These are phyloP conservation scores for Thunnus thynnus DNA, from an alignment of 2,113 vertebrate genomes.

Conservation along the genomic window DNA sequence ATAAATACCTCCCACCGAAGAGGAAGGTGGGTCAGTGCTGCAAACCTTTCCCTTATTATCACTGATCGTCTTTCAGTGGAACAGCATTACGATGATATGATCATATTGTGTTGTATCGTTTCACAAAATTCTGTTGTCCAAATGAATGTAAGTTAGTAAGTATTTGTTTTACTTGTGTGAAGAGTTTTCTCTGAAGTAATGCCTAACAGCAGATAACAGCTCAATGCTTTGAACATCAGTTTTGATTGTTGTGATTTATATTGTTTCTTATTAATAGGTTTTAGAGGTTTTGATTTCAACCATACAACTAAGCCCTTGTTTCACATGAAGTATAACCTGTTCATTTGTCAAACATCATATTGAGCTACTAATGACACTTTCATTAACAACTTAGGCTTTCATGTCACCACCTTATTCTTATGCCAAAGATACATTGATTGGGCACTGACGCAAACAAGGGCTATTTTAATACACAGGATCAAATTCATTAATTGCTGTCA, in stretches of 20 bases:
- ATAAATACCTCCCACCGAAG: conserved; percentile 54
- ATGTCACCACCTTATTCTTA: conserved; percentile 28
- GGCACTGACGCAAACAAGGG: not conserved
- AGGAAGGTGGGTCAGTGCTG: not conserved
- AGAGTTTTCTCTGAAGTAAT: no score
- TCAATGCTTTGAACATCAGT: no score
- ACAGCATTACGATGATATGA: not conserved
- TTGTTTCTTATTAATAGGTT: no score
- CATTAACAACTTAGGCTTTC: not conserved
- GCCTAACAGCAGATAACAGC: no score
- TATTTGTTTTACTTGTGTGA: no score
- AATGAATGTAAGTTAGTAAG: no score
- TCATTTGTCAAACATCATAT: not conserved
- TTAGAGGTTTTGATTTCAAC: no score
- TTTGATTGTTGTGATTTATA: no score
- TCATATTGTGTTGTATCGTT: not conserved
- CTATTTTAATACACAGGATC: conserved; percentile 50
- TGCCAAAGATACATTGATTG: conserved; percentile 11
- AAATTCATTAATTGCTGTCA: conserved; percentile 55
- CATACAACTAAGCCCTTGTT: not conserved
- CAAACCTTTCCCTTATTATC: not conserved
- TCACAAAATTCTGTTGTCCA: no score
- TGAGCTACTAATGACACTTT: conserved; percentile 9
- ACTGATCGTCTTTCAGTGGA: not conserved
- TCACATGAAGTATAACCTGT: not conserved